Conservation (phyloP, 2,888 invertebrate genomes). For the Cryptocephalus moraei region DNA sequence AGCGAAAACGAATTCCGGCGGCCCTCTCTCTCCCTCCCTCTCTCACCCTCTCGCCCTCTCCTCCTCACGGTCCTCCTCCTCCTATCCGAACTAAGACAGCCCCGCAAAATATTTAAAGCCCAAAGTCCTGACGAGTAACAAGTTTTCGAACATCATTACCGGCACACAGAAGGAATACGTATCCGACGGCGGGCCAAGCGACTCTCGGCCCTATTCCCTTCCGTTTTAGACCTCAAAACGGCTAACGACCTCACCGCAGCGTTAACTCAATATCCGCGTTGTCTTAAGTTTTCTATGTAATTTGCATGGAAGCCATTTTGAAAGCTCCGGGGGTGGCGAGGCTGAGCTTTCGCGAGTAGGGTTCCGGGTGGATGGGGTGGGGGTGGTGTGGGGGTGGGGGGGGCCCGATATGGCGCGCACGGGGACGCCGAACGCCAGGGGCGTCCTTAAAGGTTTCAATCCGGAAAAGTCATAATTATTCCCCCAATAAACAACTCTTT, state of each 20-base stretch:
- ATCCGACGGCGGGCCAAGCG: conserved; percentile 15
- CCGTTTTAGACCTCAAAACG: conserved; percentile 11
- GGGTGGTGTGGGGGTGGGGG: conserved; percentile 11
- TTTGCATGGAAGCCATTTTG: conserved; percentile 41
- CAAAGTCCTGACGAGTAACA: conserved; percentile 14
- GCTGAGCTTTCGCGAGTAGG: background rate
- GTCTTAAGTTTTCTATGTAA: conserved; percentile 41
- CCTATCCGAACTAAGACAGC: background rate
- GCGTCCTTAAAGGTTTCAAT: too few relatives aligned
- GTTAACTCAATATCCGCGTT: conserved; percentile 39
- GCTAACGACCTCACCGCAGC: conserved; percentile 20
- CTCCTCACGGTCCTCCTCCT: too few relatives aligned
- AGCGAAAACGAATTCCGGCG: too few relatives aligned
- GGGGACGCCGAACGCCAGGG: background rate
- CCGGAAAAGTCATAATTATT: too few relatives aligned
- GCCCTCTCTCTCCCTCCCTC: too few relatives aligned
- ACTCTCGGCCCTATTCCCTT: conserved; percentile 15
- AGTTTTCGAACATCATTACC: conserved; percentile 17
- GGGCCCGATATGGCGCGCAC: conserved; percentile 11
- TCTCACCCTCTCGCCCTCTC: too few relatives aligned
- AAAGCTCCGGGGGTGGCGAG: conserved; percentile 29
- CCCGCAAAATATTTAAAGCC: conserved; percentile 11
- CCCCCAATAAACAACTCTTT: too few relatives aligned
- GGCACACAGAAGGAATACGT: conserved; percentile 20
- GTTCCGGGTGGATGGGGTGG: conserved; percentile 9